Percentiles rank a stretch among this genome's conserved stretches.
Conservation (phyloP, 1,140 invertebrate genomes). For the Drosophila eugracilis region DNA sequence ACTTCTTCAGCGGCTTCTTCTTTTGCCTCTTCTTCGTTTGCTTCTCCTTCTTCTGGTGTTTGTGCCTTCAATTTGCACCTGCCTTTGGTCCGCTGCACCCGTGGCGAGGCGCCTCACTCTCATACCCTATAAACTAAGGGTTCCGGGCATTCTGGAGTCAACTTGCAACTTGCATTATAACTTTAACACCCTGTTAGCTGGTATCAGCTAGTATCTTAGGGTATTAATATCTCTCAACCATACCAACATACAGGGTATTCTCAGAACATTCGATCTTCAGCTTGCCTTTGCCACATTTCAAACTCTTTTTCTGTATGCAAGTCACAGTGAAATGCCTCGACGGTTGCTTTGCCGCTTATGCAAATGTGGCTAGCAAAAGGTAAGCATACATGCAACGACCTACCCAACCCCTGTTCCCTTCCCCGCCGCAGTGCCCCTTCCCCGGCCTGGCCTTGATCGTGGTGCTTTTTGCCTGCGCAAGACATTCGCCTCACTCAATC, state of each 20-base stretch:
- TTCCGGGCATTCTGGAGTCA: background rate
- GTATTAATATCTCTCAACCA: too few species aligned
- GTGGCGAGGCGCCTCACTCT: slow-evolving; percentile 14
- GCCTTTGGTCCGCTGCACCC: slow-evolving; percentile 26
- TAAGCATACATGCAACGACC: slow-evolving; percentile 32
- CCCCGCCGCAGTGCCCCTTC: background rate
- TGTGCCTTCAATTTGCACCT: slow-evolving; percentile 52
- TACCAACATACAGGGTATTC: background rate
- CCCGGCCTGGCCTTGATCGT: slow-evolving; percentile 39
- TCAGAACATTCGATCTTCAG: background rate
- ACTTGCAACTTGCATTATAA: too few species aligned
- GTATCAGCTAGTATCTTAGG: too few species aligned
- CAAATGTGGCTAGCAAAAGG: slow-evolving; percentile 53
- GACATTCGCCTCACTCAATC: slow-evolving; percentile 36
- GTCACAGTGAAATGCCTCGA: slow-evolving; percentile 37
- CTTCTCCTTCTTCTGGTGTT: slow-evolving; percentile 10
- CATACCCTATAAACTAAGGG: slow-evolving; percentile 8
- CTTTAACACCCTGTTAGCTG: too few species aligned
- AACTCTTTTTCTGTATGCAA: slow-evolving; percentile 34
- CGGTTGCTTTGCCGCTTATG: slow-evolving; percentile 49
- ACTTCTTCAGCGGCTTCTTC: background rate
- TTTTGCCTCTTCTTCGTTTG: slow-evolving; percentile 9
- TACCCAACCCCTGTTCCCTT: slow-evolving; percentile 1
- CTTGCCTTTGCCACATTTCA: too few species aligned
- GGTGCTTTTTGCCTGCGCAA: slow-evolving; percentile 10